Evolutionary conservation across 2,113 vertebrate genomes (phyloP).

Genomic region (Sebastes fasciatus): DNA sequence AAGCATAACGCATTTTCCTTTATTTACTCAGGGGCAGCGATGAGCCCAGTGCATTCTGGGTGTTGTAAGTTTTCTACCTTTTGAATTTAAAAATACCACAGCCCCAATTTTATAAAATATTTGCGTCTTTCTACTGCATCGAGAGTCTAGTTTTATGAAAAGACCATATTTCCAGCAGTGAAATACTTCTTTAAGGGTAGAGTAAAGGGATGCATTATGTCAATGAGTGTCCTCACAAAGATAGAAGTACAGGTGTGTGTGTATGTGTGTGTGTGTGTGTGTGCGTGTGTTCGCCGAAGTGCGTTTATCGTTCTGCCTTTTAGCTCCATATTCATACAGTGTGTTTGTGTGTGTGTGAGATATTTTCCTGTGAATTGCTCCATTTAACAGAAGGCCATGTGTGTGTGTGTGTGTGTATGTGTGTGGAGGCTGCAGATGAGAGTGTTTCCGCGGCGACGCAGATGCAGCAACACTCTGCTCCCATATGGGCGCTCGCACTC

Average conservation of each 20-base stretch:
- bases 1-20: no score
- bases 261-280: slow-evolving; percentile 22
- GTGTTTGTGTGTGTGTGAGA: slow-evolving; percentile 14
- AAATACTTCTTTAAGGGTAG: no score
- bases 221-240: no score
- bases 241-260: neutral
- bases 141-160: no score
- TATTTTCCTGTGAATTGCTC: slow-evolving; percentile 57
- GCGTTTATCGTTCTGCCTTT: slow-evolving; percentile 55
- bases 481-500: slow-evolving; percentile 19
- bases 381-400: slow-evolving; percentile 48
- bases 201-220: no score
- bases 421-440: slow-evolving; percentile 3
- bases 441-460: neutral
- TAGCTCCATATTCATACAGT: slow-evolving; percentile 56
- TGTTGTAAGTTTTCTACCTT: no score
- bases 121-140: no score
- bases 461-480: slow-evolving; percentile 47
- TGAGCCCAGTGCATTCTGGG: no score
- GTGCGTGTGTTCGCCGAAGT: slow-evolving; percentile 43
- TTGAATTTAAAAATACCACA: no score
- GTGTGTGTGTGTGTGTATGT: slow-evolving; percentile 8
- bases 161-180: no score
- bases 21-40: no score
- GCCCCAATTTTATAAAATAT: no score